Base-by-base conservation (phyloP, 2,797 vertebrate genomes). In the Syngnathus acus region DNA sequence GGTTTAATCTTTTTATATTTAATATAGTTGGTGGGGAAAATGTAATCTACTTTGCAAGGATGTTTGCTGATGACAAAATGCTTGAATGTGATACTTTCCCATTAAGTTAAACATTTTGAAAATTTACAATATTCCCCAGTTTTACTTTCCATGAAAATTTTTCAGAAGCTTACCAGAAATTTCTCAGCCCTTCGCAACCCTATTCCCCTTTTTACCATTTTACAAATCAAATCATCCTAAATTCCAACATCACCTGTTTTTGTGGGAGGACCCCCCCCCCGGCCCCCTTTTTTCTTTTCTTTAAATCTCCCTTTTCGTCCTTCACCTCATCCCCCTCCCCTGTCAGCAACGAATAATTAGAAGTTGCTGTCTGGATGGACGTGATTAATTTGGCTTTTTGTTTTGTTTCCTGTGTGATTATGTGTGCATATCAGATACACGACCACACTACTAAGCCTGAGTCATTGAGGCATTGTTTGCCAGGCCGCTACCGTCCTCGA, bases 381-480 rank as follows among this genome's bases (percentile, higher is more conserved):
- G 90, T 94, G 95, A 97, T 98, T 98, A 98, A 97, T 99, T 98
- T 98, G 95, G 95, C 97, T 98, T 93, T 98, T 94, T 99, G 97
- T 98, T 95, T 99, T 93, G 93, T 64, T 97, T 98, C 98, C 93
- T 98, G 94, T 99, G 94, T 99, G 95, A 97, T 98, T 98, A 98
- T 99, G 93, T 99, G 96, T 99, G 97, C 97, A 99, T 98, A 99
- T 98, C 95, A 98, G 97, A 99, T 99, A 95, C 95, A 97, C 94
- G 55, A 38, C 55, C 95, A 94, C 96, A 97, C 94, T 97, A 98
- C 55, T 58, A 58, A 58, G 96, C 95, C 95, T 96, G 95, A 96
- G 93, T 96, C 94, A 62, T 40, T 62, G 54, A 96, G 96, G 95
- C 95, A 95, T 94, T 97, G 95, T 99, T 98, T 98, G 95, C 94